phyloP scores from a whole-genome alignment of 1,140 invertebrate species.

The Probaryconus sp. region DNA sequence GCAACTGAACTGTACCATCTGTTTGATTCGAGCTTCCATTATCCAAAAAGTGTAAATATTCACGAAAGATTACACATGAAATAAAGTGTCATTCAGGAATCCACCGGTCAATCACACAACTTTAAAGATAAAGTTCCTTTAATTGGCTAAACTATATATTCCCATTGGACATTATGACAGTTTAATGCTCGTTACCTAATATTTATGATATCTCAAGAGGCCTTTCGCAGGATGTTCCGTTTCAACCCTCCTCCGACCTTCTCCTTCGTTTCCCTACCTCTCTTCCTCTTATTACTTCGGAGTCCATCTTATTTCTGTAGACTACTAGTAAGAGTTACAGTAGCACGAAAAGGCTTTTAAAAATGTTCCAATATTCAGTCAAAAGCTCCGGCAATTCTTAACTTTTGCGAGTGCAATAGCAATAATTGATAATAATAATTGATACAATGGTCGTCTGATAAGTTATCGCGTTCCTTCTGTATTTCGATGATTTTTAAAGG shows the following conservation, averaged over 20 bases:
- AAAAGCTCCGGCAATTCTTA: no score
- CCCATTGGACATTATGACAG: slow-evolving; percentile 14
- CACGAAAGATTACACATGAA: no score
- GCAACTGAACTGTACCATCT: no score
- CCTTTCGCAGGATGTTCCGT: not conserved
- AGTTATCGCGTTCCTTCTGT: no score
- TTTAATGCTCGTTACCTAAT: slow-evolving; percentile 13
- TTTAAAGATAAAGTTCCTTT: not conserved
- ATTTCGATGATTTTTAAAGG: no score
- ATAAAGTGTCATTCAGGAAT: not conserved
- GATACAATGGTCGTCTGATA: not conserved
- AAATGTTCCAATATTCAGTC: not conserved
- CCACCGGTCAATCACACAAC: not conserved
- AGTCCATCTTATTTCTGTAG: slow-evolving; percentile 2
- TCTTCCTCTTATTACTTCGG: not conserved
- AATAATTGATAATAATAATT: slow-evolving; percentile 7
- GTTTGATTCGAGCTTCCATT: no score
- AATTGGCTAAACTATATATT: not conserved
- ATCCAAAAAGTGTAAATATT: no score
- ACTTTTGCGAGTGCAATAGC: no score
- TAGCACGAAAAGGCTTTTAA: slow-evolving; percentile 9
- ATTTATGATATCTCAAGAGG: slow-evolving; percentile 8
- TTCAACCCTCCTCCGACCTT: no score
- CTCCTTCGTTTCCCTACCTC: not conserved
- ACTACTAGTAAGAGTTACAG: not conserved